Conservation (phyloP, 2,113 vertebrate species). For the Sarotherodon lohbergeri region DNA sequence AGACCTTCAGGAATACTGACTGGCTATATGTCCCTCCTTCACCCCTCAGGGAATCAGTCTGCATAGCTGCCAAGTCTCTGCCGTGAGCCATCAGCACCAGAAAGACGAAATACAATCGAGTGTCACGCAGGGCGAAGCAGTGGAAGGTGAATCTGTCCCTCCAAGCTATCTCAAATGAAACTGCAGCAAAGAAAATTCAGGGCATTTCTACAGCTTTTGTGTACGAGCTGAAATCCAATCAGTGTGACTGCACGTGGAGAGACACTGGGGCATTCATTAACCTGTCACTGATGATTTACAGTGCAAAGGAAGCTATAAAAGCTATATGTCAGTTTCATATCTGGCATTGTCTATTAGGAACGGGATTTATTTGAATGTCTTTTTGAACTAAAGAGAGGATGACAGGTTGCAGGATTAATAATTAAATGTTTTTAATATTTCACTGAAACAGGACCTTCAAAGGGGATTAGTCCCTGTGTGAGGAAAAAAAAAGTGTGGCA, state of each 20-base stretch:
- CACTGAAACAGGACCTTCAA: neutral
- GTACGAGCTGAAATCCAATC: neutral
- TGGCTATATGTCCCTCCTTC: neutral
- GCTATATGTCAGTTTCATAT: neutral
- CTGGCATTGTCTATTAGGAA: neutral
- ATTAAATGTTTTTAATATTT: neutral
- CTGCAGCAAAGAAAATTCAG: neutral
- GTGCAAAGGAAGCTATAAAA: neutral
- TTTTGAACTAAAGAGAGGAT: neutral
- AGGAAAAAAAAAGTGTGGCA: neutral
- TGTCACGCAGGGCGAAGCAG: neutral
- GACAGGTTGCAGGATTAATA: neutral
- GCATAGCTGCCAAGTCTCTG: neutral
- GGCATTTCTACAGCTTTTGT: neutral
- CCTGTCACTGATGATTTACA: neutral
- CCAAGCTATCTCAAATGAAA: neutral
- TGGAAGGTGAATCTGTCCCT: neutral
- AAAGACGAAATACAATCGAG: neutral
- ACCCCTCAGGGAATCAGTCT: neutral
- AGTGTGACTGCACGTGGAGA: neutral
- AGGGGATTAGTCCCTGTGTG: neutral
- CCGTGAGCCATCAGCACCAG: neutral
- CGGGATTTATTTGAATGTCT: neutral
- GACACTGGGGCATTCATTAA: neutral
- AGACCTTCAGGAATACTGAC: neutral